These are phyloP conservation scores for Himalopsyche tibetana DNA, from an alignment of 2,888 invertebrate species.

Conservation along the genomic window DNA sequence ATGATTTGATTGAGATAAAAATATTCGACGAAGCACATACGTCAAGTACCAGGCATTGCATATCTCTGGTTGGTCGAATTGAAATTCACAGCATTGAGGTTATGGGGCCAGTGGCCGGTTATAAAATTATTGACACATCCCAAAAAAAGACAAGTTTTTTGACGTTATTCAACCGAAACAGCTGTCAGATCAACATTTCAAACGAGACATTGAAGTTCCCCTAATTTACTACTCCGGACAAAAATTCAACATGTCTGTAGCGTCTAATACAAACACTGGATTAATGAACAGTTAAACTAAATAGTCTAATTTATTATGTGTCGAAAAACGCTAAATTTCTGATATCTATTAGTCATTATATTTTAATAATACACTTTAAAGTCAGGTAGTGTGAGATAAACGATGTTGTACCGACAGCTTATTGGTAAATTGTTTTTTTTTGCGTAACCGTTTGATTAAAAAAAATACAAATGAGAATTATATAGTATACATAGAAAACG, in stretches of 20 bases:
- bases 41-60: not conserved
- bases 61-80: not conserved
- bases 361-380: too few species aligned
- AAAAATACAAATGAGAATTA: too few species aligned
- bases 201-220: constrained; percentile 11
- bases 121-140: constrained; percentile 30
- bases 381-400: too few species aligned
- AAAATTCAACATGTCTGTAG: not conserved
- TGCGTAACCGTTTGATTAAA: too few species aligned
- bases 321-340: not conserved
- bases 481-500: too few species aligned
- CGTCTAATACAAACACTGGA: not conserved
- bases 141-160: not conserved
- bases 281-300: constrained; percentile 1
- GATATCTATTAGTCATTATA: too few species aligned
- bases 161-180: constrained; percentile 13
- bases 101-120: constrained; percentile 10
- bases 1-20: not conserved
- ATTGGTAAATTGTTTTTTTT: too few species aligned
- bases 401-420: too few species aligned
- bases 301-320: not conserved
- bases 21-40: not conserved
- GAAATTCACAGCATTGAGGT: constrained; percentile 26
- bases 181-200: constrained; percentile 14
- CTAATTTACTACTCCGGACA: constrained; percentile 3